A percentile compares a stretch with the other conserved stretches of the same genome.
Evolutionary conservation across 2,113 vertebrate genomes (phyloP).

Genomic region (Garra rufa): DNA sequence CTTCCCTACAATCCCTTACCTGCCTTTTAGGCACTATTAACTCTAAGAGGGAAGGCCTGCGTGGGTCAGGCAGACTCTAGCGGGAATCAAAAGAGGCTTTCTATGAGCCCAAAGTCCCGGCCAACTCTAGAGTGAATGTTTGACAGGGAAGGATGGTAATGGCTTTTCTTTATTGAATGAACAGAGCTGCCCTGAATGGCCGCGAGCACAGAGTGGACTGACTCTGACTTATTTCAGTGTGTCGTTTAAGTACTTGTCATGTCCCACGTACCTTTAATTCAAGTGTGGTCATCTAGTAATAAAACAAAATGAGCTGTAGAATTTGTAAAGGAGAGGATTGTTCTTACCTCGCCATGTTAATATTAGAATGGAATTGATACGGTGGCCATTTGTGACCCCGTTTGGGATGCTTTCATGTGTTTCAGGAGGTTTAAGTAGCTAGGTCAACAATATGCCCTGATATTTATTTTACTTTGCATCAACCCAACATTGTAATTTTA

Average conservation of each 20-base stretch:
- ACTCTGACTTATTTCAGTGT: slow-evolving; percentile 18
- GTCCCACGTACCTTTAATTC: slow-evolving; percentile 37
- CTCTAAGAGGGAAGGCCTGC: slow-evolving; percentile 49
- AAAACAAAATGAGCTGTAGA: slow-evolving; percentile 41
- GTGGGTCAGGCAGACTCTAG: slow-evolving; percentile 53
- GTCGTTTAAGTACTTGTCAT: slow-evolving; percentile 24
- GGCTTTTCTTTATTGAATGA: slow-evolving; percentile 56
- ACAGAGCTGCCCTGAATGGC: slow-evolving; percentile 44
- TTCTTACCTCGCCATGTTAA: background rate
- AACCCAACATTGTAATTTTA: background rate
- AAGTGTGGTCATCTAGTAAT: slow-evolving; percentile 29
- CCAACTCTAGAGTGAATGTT: slow-evolving; percentile 46
- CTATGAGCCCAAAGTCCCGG: slow-evolving; percentile 51
- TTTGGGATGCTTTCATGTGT: background rate
- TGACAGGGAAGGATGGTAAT: slow-evolving; percentile 58
- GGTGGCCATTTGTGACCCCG: background rate
- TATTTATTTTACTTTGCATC: background rate
- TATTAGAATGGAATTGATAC: slow-evolving; percentile 1
- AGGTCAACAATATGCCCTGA: background rate
- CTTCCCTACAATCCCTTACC: slow-evolving; percentile 48
- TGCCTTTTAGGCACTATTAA: slow-evolving; percentile 63
- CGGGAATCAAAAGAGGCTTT: slow-evolving; percentile 60
- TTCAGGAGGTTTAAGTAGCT: background rate
- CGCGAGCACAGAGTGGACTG: slow-evolving; percentile 33
- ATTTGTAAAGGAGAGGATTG: slow-evolving; percentile 12